Base-by-base conservation (phyloP, 2,113 vertebrate genomes). In the Noctilio leporinus region DNA sequence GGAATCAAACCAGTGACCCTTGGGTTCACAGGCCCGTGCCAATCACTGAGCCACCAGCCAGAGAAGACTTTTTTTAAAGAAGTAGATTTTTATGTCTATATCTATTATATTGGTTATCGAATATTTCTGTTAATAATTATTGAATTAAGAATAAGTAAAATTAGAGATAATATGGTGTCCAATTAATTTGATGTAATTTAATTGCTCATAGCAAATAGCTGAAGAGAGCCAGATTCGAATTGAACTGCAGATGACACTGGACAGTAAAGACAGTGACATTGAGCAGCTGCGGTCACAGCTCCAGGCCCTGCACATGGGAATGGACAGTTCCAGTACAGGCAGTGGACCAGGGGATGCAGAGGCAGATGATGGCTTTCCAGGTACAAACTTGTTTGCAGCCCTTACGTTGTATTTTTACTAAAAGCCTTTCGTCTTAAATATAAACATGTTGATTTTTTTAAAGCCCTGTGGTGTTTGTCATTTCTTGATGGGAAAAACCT, bases 221-320 rank as follows among this genome's bases (percentile, higher is more conserved):
- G 99, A 99, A 55, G 99, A 99, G 97, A 99, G 99, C 96, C 99
- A 99, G 98, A 99, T 99, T 97, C 98, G 99, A 8, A 99, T 99
- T 57, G 99, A 99, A 97, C 98, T 99, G 76, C 99, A 99, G 98
- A 99, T 99, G 99, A 99, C 99, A 33, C 98, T 99, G 97, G 99
- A 99, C 98, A 99, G 99, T 93, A 99, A 99, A 95, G 99, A 99
- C 97, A 99, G 99, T 10, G 99, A 99, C 97, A 99, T 99, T n/a
- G 99, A 99, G 97, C 99, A 99, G 98, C 99, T 99, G 57, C 99
- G 99, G 45, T 99, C 99, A 1, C 99, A 99, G 88, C 98, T 99
- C 15, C 99, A 99, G 96, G 98, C 99, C 11, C 97, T 99, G 86
- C 99, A 99, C 4, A 98, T 99, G 9, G 99, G 99, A 12, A 98